A percentile compares a stretch with the other conserved stretches of the same genome.
phyloP scores from a whole-genome alignment of 2,888 invertebrate species.

The Alviniconcha strummeri region DNA sequence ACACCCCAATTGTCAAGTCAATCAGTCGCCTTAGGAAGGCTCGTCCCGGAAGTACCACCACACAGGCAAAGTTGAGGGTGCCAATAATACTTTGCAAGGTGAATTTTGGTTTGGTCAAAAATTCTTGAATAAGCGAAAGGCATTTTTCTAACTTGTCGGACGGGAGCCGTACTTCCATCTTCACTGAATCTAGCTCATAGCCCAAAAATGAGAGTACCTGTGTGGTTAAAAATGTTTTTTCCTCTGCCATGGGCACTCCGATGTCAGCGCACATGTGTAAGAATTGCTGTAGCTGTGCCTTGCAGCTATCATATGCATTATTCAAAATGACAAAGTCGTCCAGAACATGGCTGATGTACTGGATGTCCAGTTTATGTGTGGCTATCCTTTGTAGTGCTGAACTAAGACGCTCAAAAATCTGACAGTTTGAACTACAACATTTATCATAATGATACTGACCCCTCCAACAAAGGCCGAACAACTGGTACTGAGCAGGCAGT shows the following conservation, averaged over 20 bases:
- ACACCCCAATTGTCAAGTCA: no score
- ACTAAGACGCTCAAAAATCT: slow-evolving; percentile 6
- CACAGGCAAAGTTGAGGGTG: not conserved
- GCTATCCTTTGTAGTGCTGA: slow-evolving; percentile 14
- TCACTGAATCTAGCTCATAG: not conserved
- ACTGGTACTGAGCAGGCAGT: not conserved
- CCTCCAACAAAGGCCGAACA: not conserved
- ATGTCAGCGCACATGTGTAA: not conserved
- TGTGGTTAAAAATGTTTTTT: not conserved
- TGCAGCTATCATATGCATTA: no score
- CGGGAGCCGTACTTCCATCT: not conserved
- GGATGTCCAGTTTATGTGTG: not conserved
- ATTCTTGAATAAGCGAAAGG: not conserved
- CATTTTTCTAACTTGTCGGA: not conserved
- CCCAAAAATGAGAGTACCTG: not conserved
- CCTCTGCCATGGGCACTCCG: slow-evolving; percentile 8
- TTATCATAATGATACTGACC: not conserved
- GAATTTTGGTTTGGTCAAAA: no score
- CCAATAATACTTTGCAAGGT: not conserved
- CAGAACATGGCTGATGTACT: not conserved
- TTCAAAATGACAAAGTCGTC: no score
- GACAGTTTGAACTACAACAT: slow-evolving; percentile 9
- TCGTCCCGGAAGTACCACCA: not conserved
- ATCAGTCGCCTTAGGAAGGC: no score
- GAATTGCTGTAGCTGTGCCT: no score